Evolutionary conservation across 2,888 invertebrate species (phyloP), one percentile per base, ranked within the genome.

Genomic region (Scrobipalpa atriplicella): DNA sequence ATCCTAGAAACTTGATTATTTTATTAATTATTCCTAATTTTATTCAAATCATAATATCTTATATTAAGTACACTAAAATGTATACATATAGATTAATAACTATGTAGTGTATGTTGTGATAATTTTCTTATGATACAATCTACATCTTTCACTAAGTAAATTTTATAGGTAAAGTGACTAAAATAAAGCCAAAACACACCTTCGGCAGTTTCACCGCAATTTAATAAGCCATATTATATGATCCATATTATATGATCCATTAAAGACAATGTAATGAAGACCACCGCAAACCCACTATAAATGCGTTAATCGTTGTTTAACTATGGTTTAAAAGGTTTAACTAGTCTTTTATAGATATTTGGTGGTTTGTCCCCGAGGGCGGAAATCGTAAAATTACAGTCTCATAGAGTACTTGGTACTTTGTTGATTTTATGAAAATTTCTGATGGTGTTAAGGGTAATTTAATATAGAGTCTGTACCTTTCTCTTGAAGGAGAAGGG

Each of bases 191-290:
- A 66, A 69, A 70, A 68, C 70, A 72, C 72, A 74, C 69, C 29
- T 72, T 72, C 73, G 75, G 75, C 75, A 72, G 80, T 80, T 81
- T 82, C 87, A 83, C 75, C 75, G 79, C 79, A 79, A 82, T 89
- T 91, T 91, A 91, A 92, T 88, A 88, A 82, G 83, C 78, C 86
- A 80, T 88, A 84, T 85, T 86, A 87, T 47, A 92, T 88, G 88
- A 82, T 82, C 78, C 86, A 80, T 88, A 84, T 85, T 86, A 87
- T 47, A 47, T 86, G 79, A 84, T 81, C 86, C 89, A 90, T 92
- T 90, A 92, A 91, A 89, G 85, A 92, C 91, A 92, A 90, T 90
- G 91, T 92, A 83, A 77, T 71, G 70, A 13, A 71, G 89, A 89
- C 90, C 90, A 90, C 91, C 91, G 79, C 83, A 81, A 76, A 79